Percentiles rank a stretch among this genome's conserved stretches.
Evolutionary conservation across 2,113 vertebrate species (phyloP).

Genomic region (Pterocles gutturalis): DNA sequence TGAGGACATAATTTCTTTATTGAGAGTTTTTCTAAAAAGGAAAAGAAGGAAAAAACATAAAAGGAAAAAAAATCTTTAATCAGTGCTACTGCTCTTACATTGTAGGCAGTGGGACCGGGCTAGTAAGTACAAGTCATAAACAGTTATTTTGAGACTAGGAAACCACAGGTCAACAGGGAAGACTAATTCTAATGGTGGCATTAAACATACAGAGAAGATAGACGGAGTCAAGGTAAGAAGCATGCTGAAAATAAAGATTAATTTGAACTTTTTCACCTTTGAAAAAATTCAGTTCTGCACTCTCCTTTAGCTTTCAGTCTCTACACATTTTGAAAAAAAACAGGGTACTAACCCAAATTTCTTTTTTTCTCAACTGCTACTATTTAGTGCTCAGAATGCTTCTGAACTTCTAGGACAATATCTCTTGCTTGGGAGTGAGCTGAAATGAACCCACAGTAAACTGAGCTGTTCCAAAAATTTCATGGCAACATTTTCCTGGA

Average conservation of each 20-base stretch:
- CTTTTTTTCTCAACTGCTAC: not conserved
- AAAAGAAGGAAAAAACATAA: not conserved
- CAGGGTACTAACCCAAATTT: not conserved
- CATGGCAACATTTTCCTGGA: not conserved
- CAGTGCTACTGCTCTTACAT: not conserved
- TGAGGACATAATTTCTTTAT: not conserved
- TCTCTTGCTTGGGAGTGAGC: not conserved
- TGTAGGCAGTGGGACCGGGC: rapidly evolving
- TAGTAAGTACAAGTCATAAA: not conserved
- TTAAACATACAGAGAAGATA: not conserved
- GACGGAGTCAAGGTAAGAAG: not conserved
- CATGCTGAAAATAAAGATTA: not conserved
- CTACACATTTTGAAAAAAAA: not conserved
- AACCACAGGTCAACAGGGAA: not conserved
- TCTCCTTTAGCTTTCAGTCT: not conserved
- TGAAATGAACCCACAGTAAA: not conserved
- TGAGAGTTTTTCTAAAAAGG: not conserved
- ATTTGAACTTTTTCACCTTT: not conserved
- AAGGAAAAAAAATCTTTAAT: not conserved
- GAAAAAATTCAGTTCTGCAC: not conserved
- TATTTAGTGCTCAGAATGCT: not conserved
- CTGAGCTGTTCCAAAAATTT: not conserved
- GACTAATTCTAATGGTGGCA: not conserved
- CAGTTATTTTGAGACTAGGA: not conserved
- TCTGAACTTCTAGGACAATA: not conserved